Base-by-base conservation (phyloP, 2,888 invertebrate species). In the Diaperis boleti region DNA sequence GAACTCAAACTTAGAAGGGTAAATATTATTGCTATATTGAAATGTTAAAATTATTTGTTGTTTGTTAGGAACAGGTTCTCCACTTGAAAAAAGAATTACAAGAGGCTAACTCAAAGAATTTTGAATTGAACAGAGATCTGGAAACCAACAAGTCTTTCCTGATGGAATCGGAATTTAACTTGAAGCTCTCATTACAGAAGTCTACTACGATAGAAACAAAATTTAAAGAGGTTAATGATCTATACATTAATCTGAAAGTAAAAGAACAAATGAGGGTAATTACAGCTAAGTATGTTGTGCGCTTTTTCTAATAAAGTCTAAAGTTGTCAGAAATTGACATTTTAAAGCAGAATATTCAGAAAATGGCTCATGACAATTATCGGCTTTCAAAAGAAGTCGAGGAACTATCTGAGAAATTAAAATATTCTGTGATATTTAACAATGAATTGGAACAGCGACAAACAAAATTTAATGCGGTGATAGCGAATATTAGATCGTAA, bases 221-320 rank as follows among this genome's bases (percentile, higher is more conserved):
- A 52, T 59, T 70, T 8, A 63, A 65, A 15, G 69, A 72, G 41
- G 68, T 69, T 29, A 42, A 64, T 8, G 68, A 70, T 13, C 57
- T 66, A 4, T 56, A 70, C 13, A 62, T 61, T 10, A 70, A 65
- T 39, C 44, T 69, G 29, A 70, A 74, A 49, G 41, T 74, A 33
- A 69, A 74, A 45, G 65, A 72, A 31, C 70, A 74, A 59, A 67
- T 68, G 59, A 60, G 64, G 22, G 72, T 72, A 66, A 66, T n/a
- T n/a, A n/a, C n/a, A n/a, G n/a, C n/a, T n/a, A n/a, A n/a, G n/a
- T n/a, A n/a, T n/a, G n/a, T n/a, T n/a, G n/a, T n/a, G n/a, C n/a
- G n/a, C n/a, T n/a, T n/a, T n/a, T n/a, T n/a, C n/a, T n/a, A n/a
- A 31, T 31, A 31, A 6, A 31, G 8, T n/a, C n/a, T 33, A 10